A percentile compares a stretch with the other conserved stretches of the same genome.
Conservation (phyloP, 2,888 invertebrate species). For the Scaptodrosophila latifasciaeformis region DNA sequence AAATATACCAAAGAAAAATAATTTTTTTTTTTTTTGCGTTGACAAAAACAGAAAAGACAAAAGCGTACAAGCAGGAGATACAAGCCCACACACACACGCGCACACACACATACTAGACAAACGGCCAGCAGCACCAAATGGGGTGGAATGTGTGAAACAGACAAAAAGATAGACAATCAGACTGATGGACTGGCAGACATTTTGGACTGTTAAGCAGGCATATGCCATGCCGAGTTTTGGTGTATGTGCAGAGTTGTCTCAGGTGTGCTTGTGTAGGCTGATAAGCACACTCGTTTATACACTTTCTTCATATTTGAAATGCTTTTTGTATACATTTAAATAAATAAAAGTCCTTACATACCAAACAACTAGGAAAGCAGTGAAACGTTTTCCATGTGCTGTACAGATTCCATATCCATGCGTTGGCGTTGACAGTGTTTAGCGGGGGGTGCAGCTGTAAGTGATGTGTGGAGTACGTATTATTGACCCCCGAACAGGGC, state of each 20-base stretch:
- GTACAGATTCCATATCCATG: constrained; percentile 36
- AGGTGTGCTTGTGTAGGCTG: constrained; percentile 43
- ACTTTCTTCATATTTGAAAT: too few species aligned
- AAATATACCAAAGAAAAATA: constrained; percentile 35
- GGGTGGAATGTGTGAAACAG: constrained; percentile 58
- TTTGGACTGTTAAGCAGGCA: constrained; percentile 38
- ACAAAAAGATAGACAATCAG: constrained; percentile 39
- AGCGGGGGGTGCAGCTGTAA: too few species aligned
- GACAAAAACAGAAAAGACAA: constrained; percentile 20
- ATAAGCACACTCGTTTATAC: too few species aligned
- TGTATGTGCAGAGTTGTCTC: constrained; percentile 50
- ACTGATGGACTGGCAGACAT: constrained; percentile 14
- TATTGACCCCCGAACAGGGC: background rate
- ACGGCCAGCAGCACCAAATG: constrained; percentile 49
- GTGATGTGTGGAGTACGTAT: background rate
- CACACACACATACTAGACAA: constrained; percentile 18
- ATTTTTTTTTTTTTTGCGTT: constrained; percentile 21
- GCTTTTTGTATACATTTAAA: constrained; percentile 8
- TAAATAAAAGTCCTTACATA: background rate
- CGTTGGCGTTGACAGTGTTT: constrained; percentile 37
- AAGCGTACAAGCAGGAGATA: background rate
- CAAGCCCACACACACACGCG: background rate
- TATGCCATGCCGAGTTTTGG: constrained; percentile 36
- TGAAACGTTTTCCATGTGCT: constrained; percentile 40
- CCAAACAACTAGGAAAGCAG: constrained; percentile 32